A percentile compares a stretch with the other conserved stretches of the same genome.
Evolutionary conservation across 2,797 vertebrate species (phyloP).

Genomic region (Brotula barbata): DNA sequence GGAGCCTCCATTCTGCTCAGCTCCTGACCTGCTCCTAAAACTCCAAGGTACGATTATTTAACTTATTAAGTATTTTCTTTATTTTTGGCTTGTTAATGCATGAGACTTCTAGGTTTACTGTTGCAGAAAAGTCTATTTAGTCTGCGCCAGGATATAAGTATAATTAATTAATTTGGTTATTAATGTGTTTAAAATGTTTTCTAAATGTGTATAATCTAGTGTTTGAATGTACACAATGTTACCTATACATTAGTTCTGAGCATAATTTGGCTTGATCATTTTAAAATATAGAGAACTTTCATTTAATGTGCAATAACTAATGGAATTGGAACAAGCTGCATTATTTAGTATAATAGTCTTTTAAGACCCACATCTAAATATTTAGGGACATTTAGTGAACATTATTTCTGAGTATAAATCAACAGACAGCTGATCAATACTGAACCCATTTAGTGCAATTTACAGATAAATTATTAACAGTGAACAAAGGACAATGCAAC

Average conservation of each 20-base stretch:
- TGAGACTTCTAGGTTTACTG: not conserved
- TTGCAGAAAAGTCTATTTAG: not conserved
- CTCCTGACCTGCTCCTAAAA: conserved; percentile 39
- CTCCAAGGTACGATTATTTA: conserved; percentile 58
- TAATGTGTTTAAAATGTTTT: no score
- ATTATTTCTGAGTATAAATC: conserved; percentile 23
- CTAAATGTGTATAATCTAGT: no score
- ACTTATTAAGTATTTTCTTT: no score
- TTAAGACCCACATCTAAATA: not conserved
- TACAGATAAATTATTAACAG: conserved; percentile 87
- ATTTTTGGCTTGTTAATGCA: no score
- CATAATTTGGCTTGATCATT: no score
- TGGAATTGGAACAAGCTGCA: not conserved
- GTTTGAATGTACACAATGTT: no score
- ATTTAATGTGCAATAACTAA: no score
- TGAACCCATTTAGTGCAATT: conserved; percentile 79
- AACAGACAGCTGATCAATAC: conserved; percentile 60
- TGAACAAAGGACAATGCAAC: conserved; percentile 18
- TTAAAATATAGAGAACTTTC: no score
- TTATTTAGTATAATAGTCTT: not conserved
- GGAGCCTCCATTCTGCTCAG: conserved; percentile 50
- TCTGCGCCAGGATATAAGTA: not conserved
- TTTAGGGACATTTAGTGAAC: not conserved
- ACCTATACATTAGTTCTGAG: not conserved
- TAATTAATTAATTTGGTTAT: not conserved